phyloP scores from a whole-genome alignment of 2,113 vertebrate genomes.

The Pao palembangensis region DNA sequence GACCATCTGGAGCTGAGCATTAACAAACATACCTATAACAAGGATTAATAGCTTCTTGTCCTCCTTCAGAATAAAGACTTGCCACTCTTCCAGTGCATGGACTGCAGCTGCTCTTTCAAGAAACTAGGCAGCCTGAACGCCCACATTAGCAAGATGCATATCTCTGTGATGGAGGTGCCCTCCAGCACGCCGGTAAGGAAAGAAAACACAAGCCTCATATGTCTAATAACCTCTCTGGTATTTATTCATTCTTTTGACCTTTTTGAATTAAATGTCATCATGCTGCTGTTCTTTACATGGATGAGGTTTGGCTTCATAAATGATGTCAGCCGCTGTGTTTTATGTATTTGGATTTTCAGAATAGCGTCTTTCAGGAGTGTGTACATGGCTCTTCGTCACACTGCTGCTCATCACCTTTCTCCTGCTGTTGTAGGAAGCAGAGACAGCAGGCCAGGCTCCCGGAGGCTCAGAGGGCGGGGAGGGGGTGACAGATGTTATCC shows the following conservation, averaged over 20 bases:
- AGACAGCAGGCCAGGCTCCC: constrained; percentile 48
- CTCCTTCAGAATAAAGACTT: constrained; percentile 84
- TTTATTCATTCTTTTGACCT: neutral
- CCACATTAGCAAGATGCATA: constrained; percentile 99
- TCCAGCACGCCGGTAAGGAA: constrained; percentile 78
- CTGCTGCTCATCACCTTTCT: neutral
- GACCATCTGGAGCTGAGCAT: neutral
- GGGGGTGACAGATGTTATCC: constrained; percentile 93
- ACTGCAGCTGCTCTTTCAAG: constrained; percentile 97
- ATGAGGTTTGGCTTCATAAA: no score
- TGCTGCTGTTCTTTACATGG: no score
- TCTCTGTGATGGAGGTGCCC: constrained; percentile 81
- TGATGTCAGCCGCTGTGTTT: no score
- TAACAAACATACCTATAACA: neutral
- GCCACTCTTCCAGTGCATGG: constrained; percentile 89
- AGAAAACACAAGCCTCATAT: neutral
- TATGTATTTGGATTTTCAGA: no score
- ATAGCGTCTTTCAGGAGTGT: neutral
- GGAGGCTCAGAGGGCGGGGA: constrained; percentile 78
- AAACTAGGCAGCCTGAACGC: constrained; percentile 96
- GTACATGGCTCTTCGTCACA: neutral
- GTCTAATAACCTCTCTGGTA: neutral
- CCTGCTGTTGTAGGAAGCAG: constrained; percentile 56
- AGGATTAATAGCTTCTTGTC: constrained; percentile 3
- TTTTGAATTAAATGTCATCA: neutral